Conservation (phyloP, 2,888 invertebrate species). For the Noctua janthina region DNA sequence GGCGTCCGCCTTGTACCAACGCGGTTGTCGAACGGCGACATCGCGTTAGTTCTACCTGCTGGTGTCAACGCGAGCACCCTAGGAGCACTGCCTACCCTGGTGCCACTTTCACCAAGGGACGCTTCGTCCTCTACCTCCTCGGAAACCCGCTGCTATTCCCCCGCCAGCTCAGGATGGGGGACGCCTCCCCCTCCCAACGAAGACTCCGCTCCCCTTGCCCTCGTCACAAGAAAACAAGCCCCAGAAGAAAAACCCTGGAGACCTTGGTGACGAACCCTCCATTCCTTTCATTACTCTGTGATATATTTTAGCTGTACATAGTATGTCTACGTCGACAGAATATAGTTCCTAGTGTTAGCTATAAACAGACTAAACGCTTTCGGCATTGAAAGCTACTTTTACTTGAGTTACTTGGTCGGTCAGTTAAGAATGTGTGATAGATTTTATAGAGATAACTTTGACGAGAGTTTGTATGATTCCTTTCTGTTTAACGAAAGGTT, state of each 20-base stretch:
- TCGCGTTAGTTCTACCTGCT: constrained; percentile 94
- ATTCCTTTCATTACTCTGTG: constrained; percentile 75
- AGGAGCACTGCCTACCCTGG: constrained; percentile 92
- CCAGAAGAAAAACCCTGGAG: constrained; percentile 95
- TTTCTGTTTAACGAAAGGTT: constrained; percentile 54
- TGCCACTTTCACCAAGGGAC: constrained; percentile 94
- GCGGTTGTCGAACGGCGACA: constrained; percentile 95
- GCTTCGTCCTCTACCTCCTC: constrained; percentile 93
- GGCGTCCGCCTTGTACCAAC: constrained; percentile 95
- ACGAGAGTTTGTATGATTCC: constrained; percentile 50
- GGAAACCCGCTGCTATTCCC: constrained; percentile 90
- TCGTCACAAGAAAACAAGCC: constrained; percentile 93
- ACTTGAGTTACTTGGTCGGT: constrained; percentile 71
- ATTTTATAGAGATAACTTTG: constrained; percentile 51
- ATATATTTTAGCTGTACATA: constrained; percentile 71
- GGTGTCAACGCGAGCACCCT: constrained; percentile 89
- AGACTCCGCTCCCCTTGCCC: constrained; percentile 91
- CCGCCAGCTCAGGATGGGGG: constrained; percentile 89
- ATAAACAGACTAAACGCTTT: constrained; percentile 44
- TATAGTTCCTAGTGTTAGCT: constrained; percentile 78
- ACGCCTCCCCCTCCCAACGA: constrained; percentile 83
- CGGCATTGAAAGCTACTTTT: constrained; percentile 41
- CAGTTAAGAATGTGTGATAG: constrained; percentile 72
- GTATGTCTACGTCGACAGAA: constrained; percentile 71
- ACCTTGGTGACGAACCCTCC: constrained; percentile 92